A percentile compares a stretch with the other conserved stretches of the same genome.
Conservation (phyloP, 2,113 vertebrate genomes). For the Phasianus colchicus region DNA sequence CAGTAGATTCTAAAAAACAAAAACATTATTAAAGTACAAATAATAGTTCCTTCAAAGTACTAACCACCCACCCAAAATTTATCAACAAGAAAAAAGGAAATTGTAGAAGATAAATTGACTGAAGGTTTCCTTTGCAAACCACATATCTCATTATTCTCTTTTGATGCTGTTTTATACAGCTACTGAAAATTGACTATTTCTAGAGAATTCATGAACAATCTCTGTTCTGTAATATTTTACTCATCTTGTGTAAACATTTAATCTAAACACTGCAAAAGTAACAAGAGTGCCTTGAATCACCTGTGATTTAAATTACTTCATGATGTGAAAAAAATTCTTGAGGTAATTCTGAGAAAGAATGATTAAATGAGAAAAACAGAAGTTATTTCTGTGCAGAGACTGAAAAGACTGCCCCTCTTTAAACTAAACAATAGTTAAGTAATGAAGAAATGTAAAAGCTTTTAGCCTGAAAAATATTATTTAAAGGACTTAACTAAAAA, state of each 20-base stretch:
- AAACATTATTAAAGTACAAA: background rate
- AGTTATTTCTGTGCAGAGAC: background rate
- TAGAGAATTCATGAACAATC: background rate
- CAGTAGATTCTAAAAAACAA: background rate
- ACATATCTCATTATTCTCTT: background rate
- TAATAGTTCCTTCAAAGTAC: background rate
- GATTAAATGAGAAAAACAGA: background rate
- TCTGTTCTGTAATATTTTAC: background rate
- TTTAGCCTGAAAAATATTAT: background rate
- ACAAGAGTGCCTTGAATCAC: background rate
- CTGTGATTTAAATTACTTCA: background rate
- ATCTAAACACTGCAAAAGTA: background rate
- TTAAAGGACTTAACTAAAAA: background rate
- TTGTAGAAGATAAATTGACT: background rate
- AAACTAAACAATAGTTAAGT: background rate
- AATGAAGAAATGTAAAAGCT: background rate
- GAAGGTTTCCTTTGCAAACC: background rate
- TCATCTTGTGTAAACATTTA: background rate
- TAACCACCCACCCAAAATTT: background rate
- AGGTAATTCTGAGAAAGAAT: background rate
- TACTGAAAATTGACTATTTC: background rate
- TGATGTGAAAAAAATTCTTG: background rate
- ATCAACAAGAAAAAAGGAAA: background rate
- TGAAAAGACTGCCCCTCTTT: background rate
- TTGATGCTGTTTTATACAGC: background rate